Base-by-base conservation (phyloP, 2,888 invertebrate genomes). In the Clistopyga incitator region DNA sequence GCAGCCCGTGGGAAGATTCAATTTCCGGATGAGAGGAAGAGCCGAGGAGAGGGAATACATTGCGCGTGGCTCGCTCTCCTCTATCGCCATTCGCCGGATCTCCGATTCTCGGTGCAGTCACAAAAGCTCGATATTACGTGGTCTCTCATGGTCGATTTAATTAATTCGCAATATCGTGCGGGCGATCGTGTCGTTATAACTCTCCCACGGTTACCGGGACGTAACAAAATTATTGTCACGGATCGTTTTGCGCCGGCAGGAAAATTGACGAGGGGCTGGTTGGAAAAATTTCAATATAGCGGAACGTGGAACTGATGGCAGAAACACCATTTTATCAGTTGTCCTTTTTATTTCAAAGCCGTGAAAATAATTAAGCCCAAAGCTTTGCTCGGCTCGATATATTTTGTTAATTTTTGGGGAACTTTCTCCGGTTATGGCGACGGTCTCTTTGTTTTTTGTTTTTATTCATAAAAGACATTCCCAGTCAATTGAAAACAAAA, bases 11-110 rank as follows among this genome's bases (percentile, higher is more conserved):
- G 61, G 64, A 84, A 77, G 70, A 84, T 81, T 77, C 83, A 84
- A 81, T 84, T 84, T 84, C 77, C 83, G 81, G 77, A 72, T 18
- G 67, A 34, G 81, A 77, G 80, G 70, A 81, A 52, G 59, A 77
- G 68, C 20, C n/a, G 65, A 80, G 47, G 15, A 59, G 56, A 47
- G 38, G 10, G 56, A 64, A 79, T 61, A 77, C 70, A 77, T 71
- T 76, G 82, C 34, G 34, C 56, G 80, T 80, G 67, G 65, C 65
- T 34, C 52, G 29, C 65, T 45, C 70, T 25, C 29, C 42, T 42
- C 67, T n/a, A n/a, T 64, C 64, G 42, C 56, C n/a, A 50, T 18
- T 71, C 56, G 54, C 74, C 70, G 75, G 71, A 71, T 79, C 82
- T 79, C 64, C 42, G 70, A 82, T 75, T 38, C 61, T 50, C 47